These are phyloP conservation scores for Liposcelis brunnea DNA, from an alignment of 2,888 invertebrate genomes.

Conservation along the genomic window DNA sequence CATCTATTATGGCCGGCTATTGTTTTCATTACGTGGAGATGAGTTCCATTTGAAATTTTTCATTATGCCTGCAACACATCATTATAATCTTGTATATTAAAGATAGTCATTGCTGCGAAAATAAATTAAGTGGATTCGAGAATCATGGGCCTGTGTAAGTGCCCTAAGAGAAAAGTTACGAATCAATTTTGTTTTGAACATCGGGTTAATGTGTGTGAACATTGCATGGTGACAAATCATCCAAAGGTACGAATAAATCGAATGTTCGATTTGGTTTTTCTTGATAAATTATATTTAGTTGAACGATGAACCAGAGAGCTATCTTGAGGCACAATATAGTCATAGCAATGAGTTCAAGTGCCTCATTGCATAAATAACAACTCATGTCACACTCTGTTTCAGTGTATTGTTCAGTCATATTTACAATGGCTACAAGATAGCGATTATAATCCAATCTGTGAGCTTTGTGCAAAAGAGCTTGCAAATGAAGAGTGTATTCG, in stretches of 20 bases:
- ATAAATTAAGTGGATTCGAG: constrained; percentile 12
- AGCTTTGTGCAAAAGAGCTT: constrained; percentile 68
- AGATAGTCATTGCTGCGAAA: too few species aligned
- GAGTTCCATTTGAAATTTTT: too few species aligned
- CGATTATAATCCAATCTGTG: constrained; percentile 89
- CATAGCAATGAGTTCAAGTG: too few species aligned
- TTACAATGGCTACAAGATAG: constrained; percentile 96
- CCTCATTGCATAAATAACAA: background rate
- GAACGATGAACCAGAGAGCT: too few species aligned
- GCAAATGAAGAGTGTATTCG: constrained; percentile 70
- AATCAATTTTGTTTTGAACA: constrained; percentile 99
- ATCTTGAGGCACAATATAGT: too few species aligned
- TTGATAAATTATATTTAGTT: too few species aligned
- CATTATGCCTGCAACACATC: too few species aligned
- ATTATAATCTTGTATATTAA: too few species aligned
- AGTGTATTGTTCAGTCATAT: constrained; percentile 98
- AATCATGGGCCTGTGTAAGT: constrained; percentile 93
- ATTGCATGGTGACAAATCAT: constrained; percentile 94
- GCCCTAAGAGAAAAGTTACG: constrained; percentile 90
- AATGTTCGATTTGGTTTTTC: background rate
- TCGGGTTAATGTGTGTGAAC: constrained; percentile 96
- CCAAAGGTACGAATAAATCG: constrained; percentile 52
- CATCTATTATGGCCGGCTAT: too few species aligned
- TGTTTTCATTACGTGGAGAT: too few species aligned
- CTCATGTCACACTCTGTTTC: constrained; percentile 24